Percentiles rank a stretch among this genome's conserved stretches.
phyloP scores from a whole-genome alignment of 2,113 vertebrate species.

The Brevimyrus niger region DNA sequence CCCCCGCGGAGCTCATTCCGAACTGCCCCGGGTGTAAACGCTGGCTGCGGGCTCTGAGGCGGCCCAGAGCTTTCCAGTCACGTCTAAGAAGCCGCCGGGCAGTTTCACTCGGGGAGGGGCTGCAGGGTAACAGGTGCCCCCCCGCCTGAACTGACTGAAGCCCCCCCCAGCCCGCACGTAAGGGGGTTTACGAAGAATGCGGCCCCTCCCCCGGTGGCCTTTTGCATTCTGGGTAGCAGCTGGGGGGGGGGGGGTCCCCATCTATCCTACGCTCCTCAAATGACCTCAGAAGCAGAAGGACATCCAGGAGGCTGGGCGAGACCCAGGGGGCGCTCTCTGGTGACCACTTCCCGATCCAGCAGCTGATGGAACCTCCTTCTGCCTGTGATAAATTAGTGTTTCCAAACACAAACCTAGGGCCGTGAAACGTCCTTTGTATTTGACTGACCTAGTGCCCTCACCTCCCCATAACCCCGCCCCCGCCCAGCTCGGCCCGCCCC shows the following conservation, averaged over 20 bases:
- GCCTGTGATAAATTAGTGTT: constrained; percentile 61
- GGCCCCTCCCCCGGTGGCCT: background rate
- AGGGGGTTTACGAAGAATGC: background rate
- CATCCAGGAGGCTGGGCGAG: constrained; percentile 46
- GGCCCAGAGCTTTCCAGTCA: background rate
- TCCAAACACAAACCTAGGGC: constrained; percentile 25
- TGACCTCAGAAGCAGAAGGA: constrained; percentile 48
- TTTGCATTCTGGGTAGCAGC: background rate
- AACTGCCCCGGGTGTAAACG: background rate
- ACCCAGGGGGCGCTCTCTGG: constrained; percentile 57
- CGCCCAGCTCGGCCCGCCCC: background rate
- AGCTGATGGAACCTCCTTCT: constrained; percentile 57
- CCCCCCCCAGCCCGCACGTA: background rate
- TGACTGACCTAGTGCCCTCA: constrained; percentile 5
- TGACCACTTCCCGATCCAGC: constrained; percentile 58
- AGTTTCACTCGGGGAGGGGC: background rate
- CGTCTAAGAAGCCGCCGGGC: background rate
- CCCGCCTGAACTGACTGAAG: background rate
- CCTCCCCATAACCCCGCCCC: constrained; percentile 1
- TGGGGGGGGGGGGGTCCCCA: constrained; percentile 30
- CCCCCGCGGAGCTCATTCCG: background rate
- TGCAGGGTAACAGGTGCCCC: background rate
- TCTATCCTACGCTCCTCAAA: constrained; percentile 50
- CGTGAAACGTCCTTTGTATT: constrained; percentile 17
- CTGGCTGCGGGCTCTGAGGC: background rate